Evolutionary conservation across 2,113 vertebrate species (phyloP).

Genomic region (Rana temporaria): DNA sequence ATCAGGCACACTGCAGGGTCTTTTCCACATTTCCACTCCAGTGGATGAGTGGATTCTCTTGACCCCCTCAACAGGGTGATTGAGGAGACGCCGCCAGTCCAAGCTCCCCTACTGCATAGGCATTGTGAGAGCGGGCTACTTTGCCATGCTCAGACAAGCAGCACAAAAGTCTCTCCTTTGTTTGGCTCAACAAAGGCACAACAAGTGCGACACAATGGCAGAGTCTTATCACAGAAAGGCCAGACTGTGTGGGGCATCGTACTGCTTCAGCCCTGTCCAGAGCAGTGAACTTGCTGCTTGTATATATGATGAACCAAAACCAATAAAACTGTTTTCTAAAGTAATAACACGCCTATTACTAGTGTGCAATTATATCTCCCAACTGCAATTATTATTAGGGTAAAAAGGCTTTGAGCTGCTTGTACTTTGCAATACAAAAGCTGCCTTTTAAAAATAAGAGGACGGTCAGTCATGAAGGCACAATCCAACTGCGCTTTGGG

Average conservation of each 20-base stretch:
- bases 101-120: constrained; percentile 81
- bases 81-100: constrained; percentile 85
- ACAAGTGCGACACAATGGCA: constrained; percentile 86
- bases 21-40: constrained; percentile 97
- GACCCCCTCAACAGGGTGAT: constrained; percentile 81
- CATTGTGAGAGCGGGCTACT: constrained; percentile 93
- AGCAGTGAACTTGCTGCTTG: neutral
- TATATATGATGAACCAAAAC: neutral
- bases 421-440: no score
- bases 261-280: neutral
- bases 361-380: no score
- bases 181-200: constrained; percentile 85
- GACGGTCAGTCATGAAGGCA: no score
- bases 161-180: constrained; percentile 90
- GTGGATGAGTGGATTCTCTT: constrained; percentile 96
- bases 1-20: constrained; percentile 96
- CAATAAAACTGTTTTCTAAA: no score
- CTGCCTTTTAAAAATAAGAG: no score
- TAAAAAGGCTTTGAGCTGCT: no score
- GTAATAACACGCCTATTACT: no score
- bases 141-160: constrained; percentile 75
- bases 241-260: constrained; percentile 59
- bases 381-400: no score
- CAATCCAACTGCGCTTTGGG: no score
- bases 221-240: constrained; percentile 83